Evolutionary conservation across 2,797 vertebrate genomes (phyloP), one percentile per base, ranked within the genome.

Genomic region (Lacerta agilis): DNA sequence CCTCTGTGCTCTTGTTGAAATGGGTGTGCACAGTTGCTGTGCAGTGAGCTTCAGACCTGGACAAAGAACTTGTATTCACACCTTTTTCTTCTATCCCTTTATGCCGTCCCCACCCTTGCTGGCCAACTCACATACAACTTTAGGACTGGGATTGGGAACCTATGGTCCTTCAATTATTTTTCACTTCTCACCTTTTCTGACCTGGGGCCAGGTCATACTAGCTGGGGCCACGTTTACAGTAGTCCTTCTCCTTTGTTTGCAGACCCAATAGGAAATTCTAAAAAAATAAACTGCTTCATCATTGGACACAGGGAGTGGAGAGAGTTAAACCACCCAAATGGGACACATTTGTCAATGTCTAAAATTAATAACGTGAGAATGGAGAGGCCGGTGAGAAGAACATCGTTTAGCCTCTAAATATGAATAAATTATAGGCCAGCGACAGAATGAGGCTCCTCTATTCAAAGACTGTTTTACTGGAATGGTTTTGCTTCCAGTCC

Each of bases 291-390:
- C 10, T 72, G 2, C 11, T 93, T 83, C 83, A 20, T 36, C 85
- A 43, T 75, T 90, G 85, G 89, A 79, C 73, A 78, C 90, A 36
- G 15, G 72, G 82, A 82, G 76, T 27, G 9, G 81, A 91, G 89
- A 78, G 38, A 67, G 83, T 89, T 85, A 86, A 86, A 83, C 25
- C 55, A 76, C 45, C 33, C 90, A 8, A 92, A 92, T 87, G 80
- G 69, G 86, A 88, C 82, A 41, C 72, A 49, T 27, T 73, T 90
- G 94, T 76, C 23, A 82, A n/a, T 8, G 76, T 69, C 64, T 92
- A 67, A 89, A 77, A 86, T 91, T 89, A 87, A 89, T 88, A 91
- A 80, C 29, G 23, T 81, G 38, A 29, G 69, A 88, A 94, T 85
- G 82, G 90, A 89, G 87, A 92, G 33, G 66, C 69, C 82, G 72